Conservation (phyloP, 2,888 invertebrate genomes). For the Tenthredo notha region DNA sequence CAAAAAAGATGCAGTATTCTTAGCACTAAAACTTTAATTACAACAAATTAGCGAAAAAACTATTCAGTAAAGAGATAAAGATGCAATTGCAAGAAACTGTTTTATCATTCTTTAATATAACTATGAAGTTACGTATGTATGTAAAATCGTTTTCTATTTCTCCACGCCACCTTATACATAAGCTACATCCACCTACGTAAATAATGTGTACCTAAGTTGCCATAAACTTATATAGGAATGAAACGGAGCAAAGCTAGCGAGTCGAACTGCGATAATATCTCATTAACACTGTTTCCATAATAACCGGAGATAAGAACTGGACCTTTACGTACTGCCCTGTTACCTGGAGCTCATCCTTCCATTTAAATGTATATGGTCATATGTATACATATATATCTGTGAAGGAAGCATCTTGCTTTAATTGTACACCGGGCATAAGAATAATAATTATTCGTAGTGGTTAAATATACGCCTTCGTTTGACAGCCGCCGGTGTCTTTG, state of each 20-base stretch:
- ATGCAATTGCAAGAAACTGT: background rate
- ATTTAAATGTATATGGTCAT: background rate
- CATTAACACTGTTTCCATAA: slow-evolving; percentile 68
- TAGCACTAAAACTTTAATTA: background rate
- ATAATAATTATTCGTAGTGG: slow-evolving; percentile 68
- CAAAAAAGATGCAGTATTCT: background rate
- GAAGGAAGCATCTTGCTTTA: slow-evolving; percentile 56
- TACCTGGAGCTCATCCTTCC: slow-evolving; percentile 26
- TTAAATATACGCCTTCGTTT: slow-evolving; percentile 65
- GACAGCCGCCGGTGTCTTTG: slow-evolving; percentile 69
- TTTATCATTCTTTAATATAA: background rate
- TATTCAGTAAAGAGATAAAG: background rate
- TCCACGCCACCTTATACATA: background rate
- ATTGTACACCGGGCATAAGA: slow-evolving; percentile 66
- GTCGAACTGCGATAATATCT: slow-evolving; percentile 59
- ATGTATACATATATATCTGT: background rate
- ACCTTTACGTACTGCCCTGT: slow-evolving; percentile 52
- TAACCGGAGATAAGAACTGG: slow-evolving; percentile 67
- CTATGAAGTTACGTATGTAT: background rate
- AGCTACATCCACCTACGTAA: background rate
- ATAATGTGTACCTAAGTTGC: background rate
- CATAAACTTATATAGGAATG: slow-evolving; percentile 22
- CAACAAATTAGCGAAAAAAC: background rate
- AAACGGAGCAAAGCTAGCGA: background rate
- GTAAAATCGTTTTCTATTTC: background rate